Conservation (phyloP, 2,888 invertebrate genomes). For the Apeira syringaria region DNA sequence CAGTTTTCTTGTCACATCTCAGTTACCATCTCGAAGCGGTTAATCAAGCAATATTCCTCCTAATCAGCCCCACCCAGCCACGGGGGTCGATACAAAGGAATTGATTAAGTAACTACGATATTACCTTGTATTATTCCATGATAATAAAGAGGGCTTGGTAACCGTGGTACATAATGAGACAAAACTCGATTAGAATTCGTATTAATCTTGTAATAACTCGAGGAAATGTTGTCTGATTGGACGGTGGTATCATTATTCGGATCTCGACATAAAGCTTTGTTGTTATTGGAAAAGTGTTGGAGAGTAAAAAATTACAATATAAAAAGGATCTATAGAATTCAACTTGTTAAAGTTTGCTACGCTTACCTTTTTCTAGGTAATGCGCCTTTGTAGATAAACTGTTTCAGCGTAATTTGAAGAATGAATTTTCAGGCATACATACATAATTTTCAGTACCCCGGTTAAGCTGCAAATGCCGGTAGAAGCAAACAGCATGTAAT, state of each 20-base stretch:
- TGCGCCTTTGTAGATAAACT: too few species aligned
- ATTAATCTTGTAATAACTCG: constrained; percentile 77
- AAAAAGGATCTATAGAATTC: not conserved
- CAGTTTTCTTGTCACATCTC: constrained; percentile 42
- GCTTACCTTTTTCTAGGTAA: too few species aligned
- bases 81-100: constrained; percentile 81
- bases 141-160: constrained; percentile 81
- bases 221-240: constrained; percentile 68
- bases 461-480: too few species aligned
- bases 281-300: constrained; percentile 11
- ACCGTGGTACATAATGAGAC: constrained; percentile 81
- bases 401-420: too few species aligned
- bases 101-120: constrained; percentile 84
- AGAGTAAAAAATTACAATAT: not conserved
- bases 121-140: constrained; percentile 81
- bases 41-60: constrained; percentile 83
- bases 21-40: constrained; percentile 16
- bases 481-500: too few species aligned
- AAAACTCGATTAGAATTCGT: constrained; percentile 82
- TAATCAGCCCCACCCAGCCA: constrained; percentile 80
- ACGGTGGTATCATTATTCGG: constrained; percentile 19
- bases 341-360: too few species aligned
- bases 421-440: too few species aligned
- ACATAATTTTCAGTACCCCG: too few species aligned
- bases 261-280: constrained; percentile 10